These are phyloP conservation scores for Theristicus caerulescens DNA, from an alignment of 2,113 vertebrate species.

Conservation along the genomic window DNA sequence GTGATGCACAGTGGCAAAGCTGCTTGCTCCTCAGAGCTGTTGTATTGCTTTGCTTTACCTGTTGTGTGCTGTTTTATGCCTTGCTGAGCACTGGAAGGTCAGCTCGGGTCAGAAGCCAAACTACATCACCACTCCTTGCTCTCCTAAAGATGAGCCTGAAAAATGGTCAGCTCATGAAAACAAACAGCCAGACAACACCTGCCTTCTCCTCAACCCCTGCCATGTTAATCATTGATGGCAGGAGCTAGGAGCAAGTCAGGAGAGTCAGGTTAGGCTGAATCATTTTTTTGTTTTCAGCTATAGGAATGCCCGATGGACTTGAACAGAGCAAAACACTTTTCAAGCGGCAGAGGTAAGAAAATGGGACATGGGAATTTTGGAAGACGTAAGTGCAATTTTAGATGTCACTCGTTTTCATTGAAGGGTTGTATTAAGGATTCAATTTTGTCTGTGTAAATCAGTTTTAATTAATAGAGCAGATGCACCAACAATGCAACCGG, in stretches of 20 bases:
- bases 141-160: background rate
- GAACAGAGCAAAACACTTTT: conserved; percentile 35
- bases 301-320: background rate
- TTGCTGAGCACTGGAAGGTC: background rate
- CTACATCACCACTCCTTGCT: background rate
- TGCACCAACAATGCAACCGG: conserved; percentile 59
- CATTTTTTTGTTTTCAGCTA: background rate
- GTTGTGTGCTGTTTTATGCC: background rate
- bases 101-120: background rate
- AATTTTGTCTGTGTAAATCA: conserved; percentile 57
- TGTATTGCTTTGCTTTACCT: background rate
- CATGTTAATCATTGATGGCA: background rate
- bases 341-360: conserved; percentile 5
- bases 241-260: background rate
- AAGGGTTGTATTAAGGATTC: conserved; percentile 55
- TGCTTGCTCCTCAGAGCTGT: background rate
- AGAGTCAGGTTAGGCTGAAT: background rate
- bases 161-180: background rate
- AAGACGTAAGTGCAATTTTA: conserved; percentile 8
- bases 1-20: background rate
- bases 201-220: background rate
- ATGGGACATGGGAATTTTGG: conserved; percentile 27
- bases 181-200: background rate
- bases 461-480: conserved; percentile 66
- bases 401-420: background rate